Base-by-base conservation (phyloP, 2,888 invertebrate genomes). In the Eulithis prunata region DNA sequence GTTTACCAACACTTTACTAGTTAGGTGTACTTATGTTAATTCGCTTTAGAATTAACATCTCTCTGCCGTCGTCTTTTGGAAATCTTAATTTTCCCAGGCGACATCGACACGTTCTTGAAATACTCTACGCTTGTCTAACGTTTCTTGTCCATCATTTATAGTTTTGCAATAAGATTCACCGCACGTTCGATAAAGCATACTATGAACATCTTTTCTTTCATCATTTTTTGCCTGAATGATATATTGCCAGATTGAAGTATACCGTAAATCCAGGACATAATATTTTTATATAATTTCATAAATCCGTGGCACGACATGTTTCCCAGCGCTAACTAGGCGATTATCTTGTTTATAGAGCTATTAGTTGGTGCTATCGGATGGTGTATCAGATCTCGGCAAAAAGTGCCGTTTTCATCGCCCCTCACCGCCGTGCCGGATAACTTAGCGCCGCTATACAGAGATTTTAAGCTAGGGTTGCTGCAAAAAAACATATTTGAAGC, bases 341-440 rank as follows among this genome's bases (percentile, higher is more conserved):
- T 90, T 88, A 91, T 89, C 88, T 90, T 83, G 88, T 91, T 90
- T 90, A 90, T 91, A 87, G 88, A 87, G 89, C 89, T 90, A 90
- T 91, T 90, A 90, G 88, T 81, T 84, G 85, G 84, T 82, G 77
- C 81, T 86, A 89, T 89, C 89, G 81, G 80, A 80, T 85, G 84
- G 78, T 83, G 85, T 87, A 87, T 90, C 88, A 82, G 81, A 86
- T 86, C 85, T 83, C 73, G 78, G 81, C 84, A 88, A 89, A 87
- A 89, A 88, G 89, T 87, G 88, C 88, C 86, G 89, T 85, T 89
- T 88, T 88, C 86, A 85, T 87, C 87, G 86, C 85, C 82, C 77
- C 58, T 60, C 73, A 68, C 70, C 71, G 68, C 21, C 21, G 68
- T 74, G 69, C 75, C 66, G 71, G 73, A 69, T 72, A 69, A 72